Conservation (phyloP, 2,888 invertebrate genomes). For the Cistogaster globosa region DNA sequence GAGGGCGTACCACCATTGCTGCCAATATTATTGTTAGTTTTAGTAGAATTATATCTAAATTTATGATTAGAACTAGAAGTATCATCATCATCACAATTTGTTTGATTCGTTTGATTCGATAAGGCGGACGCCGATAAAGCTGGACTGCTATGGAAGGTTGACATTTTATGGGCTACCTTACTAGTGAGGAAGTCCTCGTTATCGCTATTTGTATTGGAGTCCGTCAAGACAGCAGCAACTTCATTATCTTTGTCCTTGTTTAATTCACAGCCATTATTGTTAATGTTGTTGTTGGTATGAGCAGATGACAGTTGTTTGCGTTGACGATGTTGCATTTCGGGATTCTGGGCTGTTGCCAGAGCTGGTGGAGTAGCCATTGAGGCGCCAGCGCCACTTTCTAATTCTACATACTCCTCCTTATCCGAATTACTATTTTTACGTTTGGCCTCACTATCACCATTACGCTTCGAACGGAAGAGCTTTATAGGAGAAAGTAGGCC, state of each 20-base stretch:
- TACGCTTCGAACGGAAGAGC: constrained; percentile 75
- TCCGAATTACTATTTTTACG: constrained; percentile 81
- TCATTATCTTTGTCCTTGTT: constrained; percentile 70
- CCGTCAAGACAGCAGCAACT: constrained; percentile 67
- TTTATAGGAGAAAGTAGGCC: constrained; percentile 47
- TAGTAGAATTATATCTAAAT: constrained; percentile 71
- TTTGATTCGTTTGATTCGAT: constrained; percentile 80
- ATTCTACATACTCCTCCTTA: constrained; percentile 74
- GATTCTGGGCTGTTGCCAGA: constrained; percentile 70
- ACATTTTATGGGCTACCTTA: constrained; percentile 76
- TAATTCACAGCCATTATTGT: constrained; percentile 73
- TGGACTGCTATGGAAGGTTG: constrained; percentile 77
- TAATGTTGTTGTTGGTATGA: constrained; percentile 73
- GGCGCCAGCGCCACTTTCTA: constrained; percentile 75
- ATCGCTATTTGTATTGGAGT: constrained; percentile 72
- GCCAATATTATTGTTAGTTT: constrained; percentile 60
- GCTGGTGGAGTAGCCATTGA: constrained; percentile 69
- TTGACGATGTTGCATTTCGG: constrained; percentile 81
- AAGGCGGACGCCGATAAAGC: constrained; percentile 75
- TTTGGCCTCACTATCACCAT: constrained; percentile 78
- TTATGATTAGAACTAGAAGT: constrained; percentile 73
- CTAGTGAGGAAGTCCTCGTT: constrained; percentile 76
- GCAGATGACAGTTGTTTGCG: constrained; percentile 76
- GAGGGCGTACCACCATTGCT: constrained; percentile 63
- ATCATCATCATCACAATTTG: constrained; percentile 77